Evolutionary conservation across 2,888 invertebrate genomes (phyloP), one percentile per base, ranked within the genome.

Genomic region (Hydraecia micacea): DNA sequence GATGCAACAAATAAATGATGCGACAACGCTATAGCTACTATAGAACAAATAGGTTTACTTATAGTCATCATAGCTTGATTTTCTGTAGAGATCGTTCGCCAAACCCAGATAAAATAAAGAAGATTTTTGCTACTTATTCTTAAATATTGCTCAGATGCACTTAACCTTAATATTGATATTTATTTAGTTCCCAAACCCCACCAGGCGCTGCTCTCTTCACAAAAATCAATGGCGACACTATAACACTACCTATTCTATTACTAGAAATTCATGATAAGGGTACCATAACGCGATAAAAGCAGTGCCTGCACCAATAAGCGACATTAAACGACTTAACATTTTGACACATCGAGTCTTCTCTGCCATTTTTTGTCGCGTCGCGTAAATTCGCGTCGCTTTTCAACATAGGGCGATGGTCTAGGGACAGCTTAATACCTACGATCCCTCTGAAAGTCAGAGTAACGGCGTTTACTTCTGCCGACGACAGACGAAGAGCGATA

Each of bases 391-490:
- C 28, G 21, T 18, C 32, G 42, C n/a, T 46, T 36, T 25, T 52
- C 21, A 63, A 5, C 39, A n/a, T 28, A 79, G 46, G 36, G 62
- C 39, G n/a, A 28, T 25, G 36, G 46, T 28, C 74, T 79, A 73
- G 52, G 73, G 75, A 77, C 80, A 80, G 73, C 77, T 83, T 81
- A 86, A 81, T 81, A n/a, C 36, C 70, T n/a, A 67, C 66, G 72
- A 79, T 74, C 82, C 79, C 46, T 78, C 77, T 73, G 39, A 65
- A 82, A 84, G 82, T 77, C 85, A 42, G 39, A 67, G 67, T 82
- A 88, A 80, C 79, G 78, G 88, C 87, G 68, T 86, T 86, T 86
- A 88, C 86, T 85, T 68, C 80, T 83, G 83, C 70, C 80, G 80
- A 76, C 84, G 81, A 82, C 86, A 79, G 81, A 66, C 66, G 77